phyloP scores from a whole-genome alignment of 1,140 invertebrate genomes.

The Mylabris phalerata region DNA sequence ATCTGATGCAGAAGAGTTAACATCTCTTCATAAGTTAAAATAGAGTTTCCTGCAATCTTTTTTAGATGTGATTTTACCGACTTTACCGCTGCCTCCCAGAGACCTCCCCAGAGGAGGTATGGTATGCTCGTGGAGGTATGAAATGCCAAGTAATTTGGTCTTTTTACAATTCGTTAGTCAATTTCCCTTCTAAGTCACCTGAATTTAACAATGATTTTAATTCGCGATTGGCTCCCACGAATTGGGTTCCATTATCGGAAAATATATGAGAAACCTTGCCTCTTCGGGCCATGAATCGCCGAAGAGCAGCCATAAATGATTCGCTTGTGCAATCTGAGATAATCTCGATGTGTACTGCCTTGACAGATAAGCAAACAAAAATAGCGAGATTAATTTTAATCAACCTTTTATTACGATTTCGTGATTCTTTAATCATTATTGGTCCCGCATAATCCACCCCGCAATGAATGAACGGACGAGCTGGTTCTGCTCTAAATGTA shows the following conservation, averaged over 20 bases:
- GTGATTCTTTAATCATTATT: constrained; percentile 18
- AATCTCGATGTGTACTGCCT: constrained; percentile 32
- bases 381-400: constrained; percentile 37
- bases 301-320: constrained; percentile 34
- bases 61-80: constrained; percentile 16
- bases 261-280: constrained; percentile 31
- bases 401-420: not conserved
- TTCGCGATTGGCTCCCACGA: not conserved
- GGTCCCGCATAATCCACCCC: constrained; percentile 39
- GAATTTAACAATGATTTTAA: not conserved
- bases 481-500: constrained; percentile 20
- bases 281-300: constrained; percentile 36
- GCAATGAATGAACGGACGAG: constrained; percentile 24
- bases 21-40: constrained; percentile 32
- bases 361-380: constrained; percentile 36
- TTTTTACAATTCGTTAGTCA: not conserved
- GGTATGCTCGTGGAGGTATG: constrained; percentile 28
- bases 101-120: constrained; percentile 42
- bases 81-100: constrained; percentile 35
- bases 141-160: constrained; percentile 35
- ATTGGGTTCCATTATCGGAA: constrained; percentile 10
- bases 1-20: constrained; percentile 25
- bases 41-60: constrained; percentile 21
- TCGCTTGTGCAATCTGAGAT: constrained; percentile 18
- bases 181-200: not conserved